These are phyloP conservation scores for Mobula birostris DNA, from an alignment of 2,113 vertebrate genomes.

Conservation along the genomic window DNA sequence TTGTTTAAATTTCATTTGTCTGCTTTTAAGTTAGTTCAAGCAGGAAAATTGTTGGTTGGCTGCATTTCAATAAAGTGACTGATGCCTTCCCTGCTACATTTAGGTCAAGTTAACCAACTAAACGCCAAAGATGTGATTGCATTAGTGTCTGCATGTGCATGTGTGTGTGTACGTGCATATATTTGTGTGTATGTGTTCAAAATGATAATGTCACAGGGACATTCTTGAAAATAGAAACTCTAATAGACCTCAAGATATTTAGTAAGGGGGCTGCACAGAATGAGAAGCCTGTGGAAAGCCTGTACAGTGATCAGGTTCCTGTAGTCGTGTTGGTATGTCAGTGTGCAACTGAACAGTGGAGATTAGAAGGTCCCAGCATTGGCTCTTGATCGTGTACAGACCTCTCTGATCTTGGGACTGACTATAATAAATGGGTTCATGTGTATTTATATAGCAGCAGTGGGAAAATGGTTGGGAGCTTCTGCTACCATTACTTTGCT, in stretches of 20 bases:
- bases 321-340: neutral
- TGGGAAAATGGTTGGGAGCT: neutral
- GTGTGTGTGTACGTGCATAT: neutral
- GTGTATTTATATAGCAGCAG: neutral
- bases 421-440: neutral
- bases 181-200: neutral
- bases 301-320: neutral
- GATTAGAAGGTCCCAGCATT: neutral
- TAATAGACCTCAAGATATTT: neutral
- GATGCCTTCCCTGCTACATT: neutral
- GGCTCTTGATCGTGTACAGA: neutral
- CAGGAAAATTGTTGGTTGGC: conserved; percentile 24
- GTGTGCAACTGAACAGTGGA: neutral
- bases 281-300: neutral
- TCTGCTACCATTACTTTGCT: neutral
- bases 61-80: conserved; percentile 26
- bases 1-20: conserved; percentile 10
- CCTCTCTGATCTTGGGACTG: neutral
- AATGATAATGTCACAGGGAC: neutral
- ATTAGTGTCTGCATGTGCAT: neutral
- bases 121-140: neutral
- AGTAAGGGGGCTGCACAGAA: too few relatives aligned
- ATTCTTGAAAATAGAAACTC: neutral
- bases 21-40: conserved; percentile 6
- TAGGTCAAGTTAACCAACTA: conserved; percentile 28